phyloP scores from a whole-genome alignment of 2,797 vertebrate genomes.

The Ptychadena robeensis region DNA sequence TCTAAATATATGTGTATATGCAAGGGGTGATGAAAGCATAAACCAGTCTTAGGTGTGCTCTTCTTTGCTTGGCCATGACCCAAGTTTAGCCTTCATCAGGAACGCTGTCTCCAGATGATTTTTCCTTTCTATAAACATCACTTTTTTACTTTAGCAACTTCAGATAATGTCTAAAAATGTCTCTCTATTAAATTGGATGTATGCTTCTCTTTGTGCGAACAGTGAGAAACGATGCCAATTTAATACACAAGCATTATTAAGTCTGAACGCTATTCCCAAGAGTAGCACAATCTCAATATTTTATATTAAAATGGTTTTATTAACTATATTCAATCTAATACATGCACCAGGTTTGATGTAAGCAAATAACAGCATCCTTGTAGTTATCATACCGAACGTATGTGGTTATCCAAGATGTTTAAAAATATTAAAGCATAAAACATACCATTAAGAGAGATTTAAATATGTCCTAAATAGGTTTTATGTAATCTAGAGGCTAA shows the following conservation, averaged over 20 bases:
- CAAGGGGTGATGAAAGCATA: background rate
- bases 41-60: conserved; percentile 12
- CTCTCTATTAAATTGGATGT: background rate
- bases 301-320: background rate
- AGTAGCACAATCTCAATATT: background rate
- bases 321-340: too few relatives aligned
- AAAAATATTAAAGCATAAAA: too few relatives aligned
- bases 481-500: too few relatives aligned
- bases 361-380: too few relatives aligned
- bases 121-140: conserved; percentile 26
- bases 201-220: background rate
- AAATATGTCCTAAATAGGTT: too few relatives aligned
- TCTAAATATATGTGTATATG: background rate
- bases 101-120: conserved; percentile 11
- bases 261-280: background rate
- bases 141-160: conserved; percentile 2
- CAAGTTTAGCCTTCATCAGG: background rate
- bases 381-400: too few relatives aligned
- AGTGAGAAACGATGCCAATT: background rate
- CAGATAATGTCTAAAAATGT: conserved; percentile 5
- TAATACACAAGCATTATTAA: background rate
- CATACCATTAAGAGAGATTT: too few relatives aligned
- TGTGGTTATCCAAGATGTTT: too few relatives aligned
- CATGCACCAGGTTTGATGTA: too few relatives aligned
- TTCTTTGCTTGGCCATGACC: background rate